These are phyloP conservation scores for Corticium candelabrum DNA, from an alignment of 37 sponge, comb jelly and placozoan species.

Conservation along the genomic window DNA sequence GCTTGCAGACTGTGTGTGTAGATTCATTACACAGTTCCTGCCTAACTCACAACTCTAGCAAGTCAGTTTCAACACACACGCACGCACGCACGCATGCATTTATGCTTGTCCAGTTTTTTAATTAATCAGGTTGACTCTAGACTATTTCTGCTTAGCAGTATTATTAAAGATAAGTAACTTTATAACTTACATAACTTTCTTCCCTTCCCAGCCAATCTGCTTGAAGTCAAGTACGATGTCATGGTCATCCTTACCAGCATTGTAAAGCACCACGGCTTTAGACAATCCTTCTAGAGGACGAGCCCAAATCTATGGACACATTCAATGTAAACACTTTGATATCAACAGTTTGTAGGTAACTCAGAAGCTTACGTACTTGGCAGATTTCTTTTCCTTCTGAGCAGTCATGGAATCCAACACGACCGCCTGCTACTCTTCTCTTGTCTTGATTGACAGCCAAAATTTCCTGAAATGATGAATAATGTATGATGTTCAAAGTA, in stretches of 20 bases:
- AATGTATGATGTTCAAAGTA: no score
- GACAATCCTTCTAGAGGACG: slow-evolving; percentile 29
- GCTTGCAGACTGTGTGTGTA: no score
- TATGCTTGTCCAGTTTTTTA: no score
- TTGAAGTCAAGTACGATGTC: slow-evolving; percentile 33
- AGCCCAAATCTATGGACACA: slow-evolving; percentile 46
- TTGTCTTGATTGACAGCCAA: neutral
- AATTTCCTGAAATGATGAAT: neutral
- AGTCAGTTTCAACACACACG: no score
- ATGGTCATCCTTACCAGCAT: slow-evolving; percentile 34
- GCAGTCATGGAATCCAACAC: neutral
- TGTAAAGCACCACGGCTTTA: slow-evolving; percentile 58
- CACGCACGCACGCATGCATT: no score
- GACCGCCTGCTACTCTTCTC: neutral
- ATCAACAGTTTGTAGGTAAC: neutral
- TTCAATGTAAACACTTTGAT: neutral
- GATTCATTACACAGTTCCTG: no score
- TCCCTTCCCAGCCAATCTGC: neutral
- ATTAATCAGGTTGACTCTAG: no score
- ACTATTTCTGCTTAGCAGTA: no score
- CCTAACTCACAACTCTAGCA: no score
- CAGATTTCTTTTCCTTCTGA: slow-evolving; percentile 1
- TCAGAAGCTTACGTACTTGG: slow-evolving; percentile 46
- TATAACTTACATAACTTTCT: neutral
- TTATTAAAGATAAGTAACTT: no score